Evolutionary conservation across 2,113 vertebrate genomes (phyloP).

Genomic region (Lycaon pictus): DNA sequence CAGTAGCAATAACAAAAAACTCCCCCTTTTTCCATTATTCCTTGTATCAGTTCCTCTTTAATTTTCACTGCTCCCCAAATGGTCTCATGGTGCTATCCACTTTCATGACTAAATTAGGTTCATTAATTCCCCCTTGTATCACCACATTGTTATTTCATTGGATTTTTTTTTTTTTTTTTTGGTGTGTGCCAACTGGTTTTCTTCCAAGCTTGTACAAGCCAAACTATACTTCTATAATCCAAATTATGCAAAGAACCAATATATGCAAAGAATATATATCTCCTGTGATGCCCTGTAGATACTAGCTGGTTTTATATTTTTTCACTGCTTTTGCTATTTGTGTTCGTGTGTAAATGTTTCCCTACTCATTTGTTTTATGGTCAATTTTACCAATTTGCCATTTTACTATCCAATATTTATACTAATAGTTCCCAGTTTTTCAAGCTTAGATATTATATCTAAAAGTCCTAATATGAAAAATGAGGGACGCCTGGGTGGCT

Average conservation of each 20-base stretch:
- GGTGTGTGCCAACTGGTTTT: neutral
- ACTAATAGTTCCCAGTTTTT: neutral
- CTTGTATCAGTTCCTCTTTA: neutral
- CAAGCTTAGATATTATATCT: neutral
- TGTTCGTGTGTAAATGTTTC: neutral
- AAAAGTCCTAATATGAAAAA: neutral
- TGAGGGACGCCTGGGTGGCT: neutral
- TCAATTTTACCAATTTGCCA: neutral
- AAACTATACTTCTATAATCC: neutral
- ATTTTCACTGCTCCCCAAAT: neutral
- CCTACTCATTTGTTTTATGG: neutral
- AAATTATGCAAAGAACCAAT: neutral
- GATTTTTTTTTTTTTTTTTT: neutral
- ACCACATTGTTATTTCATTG: neutral
- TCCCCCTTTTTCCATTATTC: neutral
- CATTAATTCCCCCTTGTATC: neutral
- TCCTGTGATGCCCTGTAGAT: neutral
- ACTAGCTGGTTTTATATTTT: neutral
- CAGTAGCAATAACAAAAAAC: neutral
- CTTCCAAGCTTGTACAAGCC: neutral
- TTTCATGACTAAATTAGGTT: neutral
- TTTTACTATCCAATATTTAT: neutral
- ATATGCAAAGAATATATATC: neutral
- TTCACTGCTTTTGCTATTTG: neutral
- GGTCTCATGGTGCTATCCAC: no score